These are phyloP conservation scores for Gortyna flavago DNA, from an alignment of 2,888 invertebrate genomes.

Conservation along the genomic window DNA sequence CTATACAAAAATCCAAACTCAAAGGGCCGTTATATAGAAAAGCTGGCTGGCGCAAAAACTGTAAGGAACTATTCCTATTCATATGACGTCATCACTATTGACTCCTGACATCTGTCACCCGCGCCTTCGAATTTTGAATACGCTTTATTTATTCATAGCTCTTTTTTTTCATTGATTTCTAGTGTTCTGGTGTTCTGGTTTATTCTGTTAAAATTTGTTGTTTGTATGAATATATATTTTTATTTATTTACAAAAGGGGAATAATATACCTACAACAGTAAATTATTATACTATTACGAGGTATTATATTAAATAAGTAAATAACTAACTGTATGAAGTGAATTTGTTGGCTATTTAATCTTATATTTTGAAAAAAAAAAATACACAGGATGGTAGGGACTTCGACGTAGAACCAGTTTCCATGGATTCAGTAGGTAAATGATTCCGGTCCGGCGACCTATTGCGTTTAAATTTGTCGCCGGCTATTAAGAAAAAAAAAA, in stretches of 20 bases:
- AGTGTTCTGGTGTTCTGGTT: constrained; percentile 1
- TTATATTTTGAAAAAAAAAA: too few species aligned
- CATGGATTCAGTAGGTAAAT: not conserved
- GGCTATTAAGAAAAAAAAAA: not conserved
- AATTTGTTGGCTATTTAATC: too few species aligned
- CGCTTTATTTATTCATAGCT: constrained; percentile 57
- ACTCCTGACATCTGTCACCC: constrained; percentile 62
- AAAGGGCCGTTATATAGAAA: constrained; percentile 23
- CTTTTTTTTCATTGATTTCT: constrained; percentile 33
- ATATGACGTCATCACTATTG: constrained; percentile 60
- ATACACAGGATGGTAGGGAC: too few species aligned
- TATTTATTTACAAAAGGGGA: not conserved
- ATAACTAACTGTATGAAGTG: too few species aligned
- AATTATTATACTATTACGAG: not conserved
- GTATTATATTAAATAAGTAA: not conserved
- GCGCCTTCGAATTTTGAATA: constrained; percentile 50
- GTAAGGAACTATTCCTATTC: constrained; percentile 60
- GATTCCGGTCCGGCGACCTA: not conserved
- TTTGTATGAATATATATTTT: not conserved
- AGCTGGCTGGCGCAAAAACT: constrained; percentile 47
- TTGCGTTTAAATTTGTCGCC: too few species aligned
- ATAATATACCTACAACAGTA: not conserved
- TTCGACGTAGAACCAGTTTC: not conserved
- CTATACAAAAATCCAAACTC: not conserved
- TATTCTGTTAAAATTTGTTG: not conserved